These are phyloP conservation scores for Mesoligia furuncula DNA, from an alignment of 2,888 invertebrate genomes.

Conservation along the genomic window DNA sequence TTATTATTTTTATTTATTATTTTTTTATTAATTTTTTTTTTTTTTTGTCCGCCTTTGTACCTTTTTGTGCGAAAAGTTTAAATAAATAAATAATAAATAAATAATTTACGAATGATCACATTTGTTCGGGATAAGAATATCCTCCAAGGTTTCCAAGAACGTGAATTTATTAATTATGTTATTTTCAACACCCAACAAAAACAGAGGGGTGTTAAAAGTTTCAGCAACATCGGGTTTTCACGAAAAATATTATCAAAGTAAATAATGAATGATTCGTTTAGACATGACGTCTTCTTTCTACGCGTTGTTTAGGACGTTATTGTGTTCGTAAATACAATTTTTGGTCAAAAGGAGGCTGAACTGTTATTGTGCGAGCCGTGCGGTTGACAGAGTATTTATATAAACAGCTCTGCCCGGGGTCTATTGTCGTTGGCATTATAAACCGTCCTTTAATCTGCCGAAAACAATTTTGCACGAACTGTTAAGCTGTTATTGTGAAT, in stretches of 20 bases:
- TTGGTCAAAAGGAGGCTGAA: conserved; percentile 77
- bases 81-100: too few species aligned
- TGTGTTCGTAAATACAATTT: conserved; percentile 83
- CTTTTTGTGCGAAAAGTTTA: too few species aligned
- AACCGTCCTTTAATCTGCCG: conserved; percentile 78
- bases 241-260: conserved; percentile 51
- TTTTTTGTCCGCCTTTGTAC: too few species aligned
- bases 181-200: neutral
- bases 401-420: conserved; percentile 77
- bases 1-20: too few species aligned
- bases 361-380: conserved; percentile 81
- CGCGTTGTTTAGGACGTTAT: conserved; percentile 72
- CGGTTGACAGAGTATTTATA: conserved; percentile 84
- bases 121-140: conserved; percentile 9
- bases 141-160: conserved; percentile 7
- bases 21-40: too few species aligned
- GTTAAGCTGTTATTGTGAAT: conserved; percentile 65
- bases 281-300: conserved; percentile 73
- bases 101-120: neutral
- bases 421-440: conserved; percentile 81
- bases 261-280: conserved; percentile 70
- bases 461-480: conserved; percentile 76
- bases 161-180: conserved; percentile 42
- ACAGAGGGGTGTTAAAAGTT: too few species aligned
- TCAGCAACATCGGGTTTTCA: conserved; percentile 44